phyloP scores from a whole-genome alignment of 2,113 vertebrate species.

The Catharus bicknelli region DNA sequence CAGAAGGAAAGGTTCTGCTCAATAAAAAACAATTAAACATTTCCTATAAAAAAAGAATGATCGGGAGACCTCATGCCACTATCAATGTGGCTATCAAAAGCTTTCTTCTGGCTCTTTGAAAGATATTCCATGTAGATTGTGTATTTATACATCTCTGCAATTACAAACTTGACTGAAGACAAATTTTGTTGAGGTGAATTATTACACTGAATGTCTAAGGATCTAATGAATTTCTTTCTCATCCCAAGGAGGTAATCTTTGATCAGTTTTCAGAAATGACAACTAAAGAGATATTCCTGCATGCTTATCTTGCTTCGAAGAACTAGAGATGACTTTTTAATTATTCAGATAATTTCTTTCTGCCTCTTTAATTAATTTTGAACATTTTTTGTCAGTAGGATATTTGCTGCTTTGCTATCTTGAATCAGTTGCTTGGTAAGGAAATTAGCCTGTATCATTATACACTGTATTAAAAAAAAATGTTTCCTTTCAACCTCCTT shows the following conservation, averaged over 20 bases:
- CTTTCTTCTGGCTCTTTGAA: not conserved
- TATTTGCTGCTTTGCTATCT: not conserved
- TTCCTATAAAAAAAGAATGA: slow-evolving; percentile 60
- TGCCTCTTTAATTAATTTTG: not conserved
- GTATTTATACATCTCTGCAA: not conserved
- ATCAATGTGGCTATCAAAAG: not conserved
- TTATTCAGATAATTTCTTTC: not conserved
- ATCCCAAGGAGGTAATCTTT: not conserved
- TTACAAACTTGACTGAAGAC: not conserved
- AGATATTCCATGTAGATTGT: not conserved
- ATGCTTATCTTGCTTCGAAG: not conserved
- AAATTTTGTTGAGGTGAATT: not conserved
- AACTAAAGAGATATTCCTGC: not conserved
- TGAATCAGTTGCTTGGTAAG: not conserved
- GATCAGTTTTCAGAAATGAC: not conserved
- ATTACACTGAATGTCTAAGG: not conserved
- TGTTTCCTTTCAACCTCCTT: not conserved
- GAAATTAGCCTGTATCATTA: not conserved
- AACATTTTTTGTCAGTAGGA: not conserved
- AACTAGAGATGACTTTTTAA: not conserved
- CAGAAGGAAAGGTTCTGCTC: slow-evolving; percentile 75
- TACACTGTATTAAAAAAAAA: not conserved
- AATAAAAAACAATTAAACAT: slow-evolving; percentile 77
- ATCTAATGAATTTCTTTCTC: not conserved
- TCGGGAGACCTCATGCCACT: slow-evolving; percentile 20